Percentiles rank a stretch among this genome's conserved stretches.
Conservation (phyloP, 2,113 vertebrate species). For the Heteronetta atricapilla region DNA sequence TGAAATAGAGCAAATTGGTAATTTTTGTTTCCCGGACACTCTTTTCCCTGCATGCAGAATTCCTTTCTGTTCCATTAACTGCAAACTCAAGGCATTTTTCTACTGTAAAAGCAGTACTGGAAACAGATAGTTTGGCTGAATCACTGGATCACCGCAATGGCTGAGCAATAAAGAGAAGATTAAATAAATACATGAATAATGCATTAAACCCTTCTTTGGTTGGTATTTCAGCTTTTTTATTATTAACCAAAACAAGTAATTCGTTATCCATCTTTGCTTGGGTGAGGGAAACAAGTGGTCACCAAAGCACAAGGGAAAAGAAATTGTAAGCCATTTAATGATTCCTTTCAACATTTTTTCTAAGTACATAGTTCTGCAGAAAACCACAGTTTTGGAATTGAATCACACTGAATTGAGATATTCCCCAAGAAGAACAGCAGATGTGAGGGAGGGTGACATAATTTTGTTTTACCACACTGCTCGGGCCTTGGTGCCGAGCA, state of each 20-base stretch:
- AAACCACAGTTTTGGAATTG: not conserved
- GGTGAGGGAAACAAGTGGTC: not conserved
- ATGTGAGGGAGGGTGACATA: constrained; percentile 10
- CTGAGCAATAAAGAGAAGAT: not conserved
- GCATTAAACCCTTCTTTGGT: not conserved
- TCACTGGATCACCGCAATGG: not conserved
- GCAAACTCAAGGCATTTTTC: not conserved
- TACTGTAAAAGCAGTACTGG: not conserved
- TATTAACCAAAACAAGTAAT: not conserved
- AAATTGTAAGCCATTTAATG: not conserved
- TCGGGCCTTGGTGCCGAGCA: not conserved
- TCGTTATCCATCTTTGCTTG: not conserved
- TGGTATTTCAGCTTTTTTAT: not conserved
- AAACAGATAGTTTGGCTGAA: not conserved
- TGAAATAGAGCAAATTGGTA: not conserved
- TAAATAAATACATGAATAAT: not conserved
- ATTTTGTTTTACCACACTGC: not conserved
- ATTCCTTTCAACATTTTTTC: not conserved
- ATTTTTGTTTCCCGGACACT: not conserved
- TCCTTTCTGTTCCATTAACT: not conserved
- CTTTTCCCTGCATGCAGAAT: not conserved
- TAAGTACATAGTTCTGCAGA: not conserved
- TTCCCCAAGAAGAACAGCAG: constrained; percentile 12
- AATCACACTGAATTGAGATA: not conserved
- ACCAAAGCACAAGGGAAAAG: not conserved